Conservation (phyloP, 2,113 vertebrate species). For the Oceanodroma tethys region DNA sequence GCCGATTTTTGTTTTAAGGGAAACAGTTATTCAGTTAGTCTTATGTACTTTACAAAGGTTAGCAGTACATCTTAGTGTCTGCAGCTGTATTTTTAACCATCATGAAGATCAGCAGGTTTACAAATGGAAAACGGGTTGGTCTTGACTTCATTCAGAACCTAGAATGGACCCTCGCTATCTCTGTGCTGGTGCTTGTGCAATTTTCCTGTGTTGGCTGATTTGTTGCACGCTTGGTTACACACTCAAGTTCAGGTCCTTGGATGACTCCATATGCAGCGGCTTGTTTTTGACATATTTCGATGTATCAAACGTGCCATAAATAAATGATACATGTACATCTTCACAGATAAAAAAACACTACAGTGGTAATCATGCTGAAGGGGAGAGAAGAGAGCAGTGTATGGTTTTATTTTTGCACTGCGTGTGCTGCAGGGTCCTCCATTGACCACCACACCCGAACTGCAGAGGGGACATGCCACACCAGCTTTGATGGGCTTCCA, state of each 20-base stretch:
- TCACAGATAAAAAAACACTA: fast-evolving
- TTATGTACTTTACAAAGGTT: background rate
- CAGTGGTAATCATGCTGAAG: fast-evolving
- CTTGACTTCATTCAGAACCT: background rate
- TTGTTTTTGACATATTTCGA: background rate
- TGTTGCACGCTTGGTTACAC: background rate
- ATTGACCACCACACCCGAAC: fast-evolving
- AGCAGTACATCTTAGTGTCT: background rate
- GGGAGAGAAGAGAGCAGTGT: background rate
- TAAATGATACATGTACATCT: background rate
- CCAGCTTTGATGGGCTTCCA: background rate
- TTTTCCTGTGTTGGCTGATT: background rate
- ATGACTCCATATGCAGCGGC: background rate
- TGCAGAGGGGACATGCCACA: fast-evolving
- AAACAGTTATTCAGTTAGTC: background rate
- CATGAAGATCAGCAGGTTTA: fast-evolving
- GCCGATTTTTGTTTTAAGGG: background rate
- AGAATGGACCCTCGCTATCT: fast-evolving
- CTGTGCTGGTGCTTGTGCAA: background rate
- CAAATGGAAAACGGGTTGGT: background rate
- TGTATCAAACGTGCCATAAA: fast-evolving
- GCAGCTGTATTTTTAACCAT: background rate
- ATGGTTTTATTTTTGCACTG: fast-evolving
- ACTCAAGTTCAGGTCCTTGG: background rate
- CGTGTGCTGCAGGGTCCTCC: fast-evolving